These are phyloP conservation scores for Tiphia femorata DNA, from an alignment of 2,888 invertebrate species.

Conservation along the genomic window DNA sequence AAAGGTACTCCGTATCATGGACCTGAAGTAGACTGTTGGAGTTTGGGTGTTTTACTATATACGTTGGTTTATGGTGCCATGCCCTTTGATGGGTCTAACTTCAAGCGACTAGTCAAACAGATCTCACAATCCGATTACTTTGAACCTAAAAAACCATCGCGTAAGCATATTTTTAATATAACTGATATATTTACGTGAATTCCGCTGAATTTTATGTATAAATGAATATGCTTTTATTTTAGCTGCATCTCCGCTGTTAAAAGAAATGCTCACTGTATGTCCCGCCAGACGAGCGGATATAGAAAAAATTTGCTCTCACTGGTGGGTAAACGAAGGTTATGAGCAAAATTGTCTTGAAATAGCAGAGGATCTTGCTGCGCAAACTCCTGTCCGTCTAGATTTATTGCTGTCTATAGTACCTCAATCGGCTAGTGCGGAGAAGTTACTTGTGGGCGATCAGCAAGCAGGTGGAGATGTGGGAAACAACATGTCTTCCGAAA, in stretches of 20 bases:
- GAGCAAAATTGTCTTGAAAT: constrained; percentile 85
- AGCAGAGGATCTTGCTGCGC: constrained; percentile 89
- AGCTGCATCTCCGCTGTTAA: constrained; percentile 94
- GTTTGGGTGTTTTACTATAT: constrained; percentile 95
- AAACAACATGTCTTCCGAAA: constrained; percentile 59
- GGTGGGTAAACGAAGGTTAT: constrained; percentile 96
- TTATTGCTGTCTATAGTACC: constrained; percentile 87
- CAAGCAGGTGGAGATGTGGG: constrained; percentile 55
- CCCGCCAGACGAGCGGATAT: constrained; percentile 91
- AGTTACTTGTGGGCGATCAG: constrained; percentile 76
- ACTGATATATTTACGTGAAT: neutral
- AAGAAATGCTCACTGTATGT: constrained; percentile 94
- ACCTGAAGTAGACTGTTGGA: constrained; percentile 96
- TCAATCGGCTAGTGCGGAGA: constrained; percentile 77
- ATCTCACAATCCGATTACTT: constrained; percentile 98
- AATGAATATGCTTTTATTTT: too few relatives aligned
- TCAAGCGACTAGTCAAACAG: constrained; percentile 95
- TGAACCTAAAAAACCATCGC: constrained; percentile 94
- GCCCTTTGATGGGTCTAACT: constrained; percentile 99
- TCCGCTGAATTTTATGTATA: neutral
- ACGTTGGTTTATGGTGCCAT: constrained; percentile 99
- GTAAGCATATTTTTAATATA: constrained; percentile 71
- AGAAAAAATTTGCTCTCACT: constrained; percentile 93
- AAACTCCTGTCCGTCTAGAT: constrained; percentile 91
- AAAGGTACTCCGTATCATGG: constrained; percentile 97